Percentiles rank a stretch among this genome's conserved stretches.
These are phyloP conservation scores for Pemphredon lugubris DNA, from an alignment of 2,888 invertebrate genomes.

Conservation along the genomic window DNA sequence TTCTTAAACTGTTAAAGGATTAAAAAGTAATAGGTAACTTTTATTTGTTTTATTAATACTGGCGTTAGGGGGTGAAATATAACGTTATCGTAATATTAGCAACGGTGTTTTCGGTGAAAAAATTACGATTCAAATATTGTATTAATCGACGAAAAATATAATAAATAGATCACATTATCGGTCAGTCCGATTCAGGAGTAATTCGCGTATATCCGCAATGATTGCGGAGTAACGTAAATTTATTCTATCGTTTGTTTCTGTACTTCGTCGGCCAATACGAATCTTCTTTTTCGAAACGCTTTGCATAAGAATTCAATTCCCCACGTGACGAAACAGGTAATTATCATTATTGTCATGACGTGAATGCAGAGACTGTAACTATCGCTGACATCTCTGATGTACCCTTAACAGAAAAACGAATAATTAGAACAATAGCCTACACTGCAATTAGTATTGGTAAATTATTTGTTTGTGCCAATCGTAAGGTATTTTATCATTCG, in stretches of 20 bases:
- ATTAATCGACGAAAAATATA: not conserved
- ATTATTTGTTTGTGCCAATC: too few species aligned
- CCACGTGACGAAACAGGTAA: slow-evolving; percentile 67
- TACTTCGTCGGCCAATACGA: slow-evolving; percentile 9
- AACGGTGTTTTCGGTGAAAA: too few species aligned
- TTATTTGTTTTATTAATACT: too few species aligned
- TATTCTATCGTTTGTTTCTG: slow-evolving; percentile 19
- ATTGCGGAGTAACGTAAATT: too few species aligned
- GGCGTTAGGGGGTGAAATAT: too few species aligned
- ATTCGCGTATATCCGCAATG: not conserved
- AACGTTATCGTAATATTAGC: too few species aligned
- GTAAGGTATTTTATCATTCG: too few species aligned
- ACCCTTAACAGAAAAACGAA: slow-evolving; percentile 63
- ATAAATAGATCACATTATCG: slow-evolving; percentile 6
- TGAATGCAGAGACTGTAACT: slow-evolving; percentile 77
- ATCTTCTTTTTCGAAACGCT: slow-evolving; percentile 37
- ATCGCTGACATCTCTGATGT: slow-evolving; percentile 74
- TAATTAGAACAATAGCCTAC: slow-evolving; percentile 1
- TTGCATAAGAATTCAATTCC: slow-evolving; percentile 62
- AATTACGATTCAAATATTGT: too few species aligned
- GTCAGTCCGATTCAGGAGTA: not conserved
- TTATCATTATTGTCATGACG: slow-evolving; percentile 74
- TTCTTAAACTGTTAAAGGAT: too few species aligned
- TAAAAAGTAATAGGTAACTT: too few species aligned
- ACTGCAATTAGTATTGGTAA: too few species aligned